phyloP scores from a whole-genome alignment of 2,888 invertebrate species.

The Drosophila planitibia region DNA sequence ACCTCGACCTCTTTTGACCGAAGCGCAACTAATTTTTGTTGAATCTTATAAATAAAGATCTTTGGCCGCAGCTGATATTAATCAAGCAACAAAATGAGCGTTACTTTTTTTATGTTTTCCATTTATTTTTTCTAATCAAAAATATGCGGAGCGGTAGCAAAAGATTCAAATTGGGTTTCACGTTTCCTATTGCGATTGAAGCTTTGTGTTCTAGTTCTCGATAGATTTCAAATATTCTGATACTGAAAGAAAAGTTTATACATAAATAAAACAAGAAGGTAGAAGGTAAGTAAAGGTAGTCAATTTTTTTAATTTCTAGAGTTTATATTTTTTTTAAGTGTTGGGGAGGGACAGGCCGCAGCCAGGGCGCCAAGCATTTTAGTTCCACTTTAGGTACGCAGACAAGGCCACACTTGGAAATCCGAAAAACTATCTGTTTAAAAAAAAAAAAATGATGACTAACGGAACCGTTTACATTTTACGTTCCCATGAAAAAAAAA shows the following conservation, averaged over 20 bases:
- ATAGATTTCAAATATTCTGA: background rate
- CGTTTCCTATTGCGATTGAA: constrained; percentile 6
- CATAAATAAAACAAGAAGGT: background rate
- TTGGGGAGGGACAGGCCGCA: constrained; percentile 10
- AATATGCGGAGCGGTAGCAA: constrained; percentile 28
- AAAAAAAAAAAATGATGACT: constrained; percentile 52
- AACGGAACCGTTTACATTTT: constrained; percentile 69
- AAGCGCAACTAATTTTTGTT: constrained; percentile 56
- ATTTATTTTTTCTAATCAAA: constrained; percentile 33
- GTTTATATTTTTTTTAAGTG: background rate
- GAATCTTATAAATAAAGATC: constrained; percentile 56
- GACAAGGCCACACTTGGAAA: constrained; percentile 56
- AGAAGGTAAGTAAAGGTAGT: background rate
- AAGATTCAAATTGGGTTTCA: constrained; percentile 28
- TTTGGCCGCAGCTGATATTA: constrained; percentile 52
- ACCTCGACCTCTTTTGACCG: constrained; percentile 7
- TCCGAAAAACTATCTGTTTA: constrained; percentile 3
- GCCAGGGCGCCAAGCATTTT: constrained; percentile 66
- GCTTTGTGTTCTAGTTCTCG: constrained; percentile 25
- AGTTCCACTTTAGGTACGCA: constrained; percentile 63
- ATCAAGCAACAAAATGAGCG: constrained; percentile 51
- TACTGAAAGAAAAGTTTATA: background rate
- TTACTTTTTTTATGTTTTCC: constrained; percentile 38
- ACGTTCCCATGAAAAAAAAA: constrained; percentile 75
- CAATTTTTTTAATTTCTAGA: background rate